Evolutionary conservation across 2,797 vertebrate species (phyloP), one percentile per base, ranked within the genome.

Genomic region (Brachyrhaphis roseni): DNA sequence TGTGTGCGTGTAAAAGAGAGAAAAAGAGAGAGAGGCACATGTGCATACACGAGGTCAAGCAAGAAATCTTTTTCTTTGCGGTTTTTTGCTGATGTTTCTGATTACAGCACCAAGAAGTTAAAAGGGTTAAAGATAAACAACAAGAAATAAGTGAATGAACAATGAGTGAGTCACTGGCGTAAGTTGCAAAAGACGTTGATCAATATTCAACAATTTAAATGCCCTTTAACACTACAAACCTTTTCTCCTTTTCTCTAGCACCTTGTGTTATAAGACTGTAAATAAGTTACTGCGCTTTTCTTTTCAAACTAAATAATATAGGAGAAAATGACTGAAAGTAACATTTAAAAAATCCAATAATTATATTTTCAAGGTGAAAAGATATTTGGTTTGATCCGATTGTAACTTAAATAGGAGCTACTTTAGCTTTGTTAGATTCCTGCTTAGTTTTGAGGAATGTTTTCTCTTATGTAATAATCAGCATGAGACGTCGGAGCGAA

Each of bases 401-500:
- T 82, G 41, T 8, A 12, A 18, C 39, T 64, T 20, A 36, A 78
- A 28, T 68, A 28, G 34, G 36, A 81, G 43, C 55, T 8, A 5
- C 78, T 78, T 71, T 34, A 75, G 49, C 47, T 66, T 73, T 45
- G 10, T 68, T 70, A 84, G 45, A 79, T 62, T 81, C 64, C 73
- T 78, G 76, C 53, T 79, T 88, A 83, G 84, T 83, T 85, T 28
- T 78, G 78, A 91, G 90, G 90, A 93, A 94, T 93, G 80, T 78
- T 84, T 80, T 79, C 64, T 62, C 83, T 93, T 92, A 86, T 90
- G 81, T 90, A 90, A 90, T 79, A 68, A 91, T 75, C 93, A 94
- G 92, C 93, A 86, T 87, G 91, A 93, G 88, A 83, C 92, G 92
- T 88, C 90, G 88, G 75, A 59, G 81, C 72, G 71, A 91, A 92